Conservation (phyloP, 2,797 vertebrate species). For the Smutsia gigantea region DNA sequence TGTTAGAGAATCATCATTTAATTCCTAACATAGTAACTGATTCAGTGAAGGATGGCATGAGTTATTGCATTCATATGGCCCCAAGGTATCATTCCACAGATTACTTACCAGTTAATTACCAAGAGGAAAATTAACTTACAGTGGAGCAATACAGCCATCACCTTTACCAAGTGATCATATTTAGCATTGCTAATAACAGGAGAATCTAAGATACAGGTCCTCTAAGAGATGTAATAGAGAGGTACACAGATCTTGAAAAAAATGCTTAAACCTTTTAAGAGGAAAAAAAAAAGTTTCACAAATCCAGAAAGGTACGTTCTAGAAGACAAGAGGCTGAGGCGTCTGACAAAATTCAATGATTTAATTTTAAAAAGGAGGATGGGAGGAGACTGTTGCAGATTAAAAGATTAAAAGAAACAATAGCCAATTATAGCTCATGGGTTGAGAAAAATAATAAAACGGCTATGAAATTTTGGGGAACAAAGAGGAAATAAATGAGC, state of each 20-base stretch:
- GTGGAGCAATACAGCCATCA: not conserved
- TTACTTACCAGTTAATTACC: not conserved
- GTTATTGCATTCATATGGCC: not conserved
- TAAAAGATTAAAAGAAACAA: not conserved
- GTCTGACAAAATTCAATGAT: slow-evolving; percentile 6
- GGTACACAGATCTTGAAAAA: not conserved
- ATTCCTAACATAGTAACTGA: not conserved
- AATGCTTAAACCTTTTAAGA: not conserved
- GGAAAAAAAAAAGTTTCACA: not conserved
- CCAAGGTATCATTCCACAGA: not conserved
- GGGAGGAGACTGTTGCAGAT: not conserved
- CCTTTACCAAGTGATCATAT: not conserved
- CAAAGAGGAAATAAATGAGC: not conserved
- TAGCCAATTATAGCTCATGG: not conserved
- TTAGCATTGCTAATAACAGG: not conserved
- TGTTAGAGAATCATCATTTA: not conserved
- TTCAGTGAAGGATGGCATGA: not conserved
- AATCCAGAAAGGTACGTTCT: not conserved
- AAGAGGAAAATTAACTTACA: not conserved
- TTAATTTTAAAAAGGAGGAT: not conserved
- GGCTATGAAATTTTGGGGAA: not conserved
- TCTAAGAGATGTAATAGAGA: not conserved
- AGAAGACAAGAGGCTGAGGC: not conserved
- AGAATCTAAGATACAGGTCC: not conserved
- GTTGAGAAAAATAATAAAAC: slow-evolving; percentile 1